These are phyloP conservation scores for Tinea trinotella DNA, from an alignment of 2,888 invertebrate genomes.

Conservation along the genomic window DNA sequence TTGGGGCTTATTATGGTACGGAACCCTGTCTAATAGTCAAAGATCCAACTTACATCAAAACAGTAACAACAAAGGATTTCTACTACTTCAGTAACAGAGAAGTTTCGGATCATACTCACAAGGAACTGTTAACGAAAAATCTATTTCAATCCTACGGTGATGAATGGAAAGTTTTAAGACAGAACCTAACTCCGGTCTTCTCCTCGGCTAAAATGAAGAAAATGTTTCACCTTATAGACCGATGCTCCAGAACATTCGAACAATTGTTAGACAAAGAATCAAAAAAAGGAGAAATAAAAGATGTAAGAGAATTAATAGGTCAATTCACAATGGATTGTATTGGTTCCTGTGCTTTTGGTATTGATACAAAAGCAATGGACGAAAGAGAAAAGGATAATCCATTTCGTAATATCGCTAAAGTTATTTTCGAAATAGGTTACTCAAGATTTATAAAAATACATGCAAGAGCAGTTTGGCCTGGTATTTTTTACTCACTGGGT, in stretches of 20 bases:
- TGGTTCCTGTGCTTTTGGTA: constrained; percentile 22
- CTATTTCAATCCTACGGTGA: constrained; percentile 23
- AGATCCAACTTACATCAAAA: constrained; percentile 26
- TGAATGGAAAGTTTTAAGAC: constrained; percentile 27
- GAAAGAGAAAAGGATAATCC: constrained; percentile 19
- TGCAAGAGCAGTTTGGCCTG: constrained; percentile 22
- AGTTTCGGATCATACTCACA: constrained; percentile 22
- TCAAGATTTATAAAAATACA: constrained; percentile 25
- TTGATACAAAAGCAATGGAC: constrained; percentile 21
- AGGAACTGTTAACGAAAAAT: constrained; percentile 21
- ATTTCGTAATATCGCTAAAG: constrained; percentile 19
- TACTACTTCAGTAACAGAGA: constrained; percentile 28
- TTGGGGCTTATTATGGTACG: constrained; percentile 27
- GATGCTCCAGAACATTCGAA: constrained; percentile 25
- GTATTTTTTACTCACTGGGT: constrained; percentile 21
- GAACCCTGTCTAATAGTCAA: constrained; percentile 27
- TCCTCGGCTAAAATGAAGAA: constrained; percentile 25
- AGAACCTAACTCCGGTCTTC: constrained; percentile 27
- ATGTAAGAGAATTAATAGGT: constrained; percentile 24
- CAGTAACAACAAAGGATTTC: constrained; percentile 27
- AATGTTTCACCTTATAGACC: constrained; percentile 29
- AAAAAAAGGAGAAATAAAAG: constrained; percentile 21
- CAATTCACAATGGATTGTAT: constrained; percentile 23
- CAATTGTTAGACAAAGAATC: constrained; percentile 21
- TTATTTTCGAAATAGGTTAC: constrained; percentile 18